Percentiles rank a stretch among this genome's conserved stretches.
phyloP scores from a whole-genome alignment of 2,888 invertebrate genomes.

The Saturnia pavonia region DNA sequence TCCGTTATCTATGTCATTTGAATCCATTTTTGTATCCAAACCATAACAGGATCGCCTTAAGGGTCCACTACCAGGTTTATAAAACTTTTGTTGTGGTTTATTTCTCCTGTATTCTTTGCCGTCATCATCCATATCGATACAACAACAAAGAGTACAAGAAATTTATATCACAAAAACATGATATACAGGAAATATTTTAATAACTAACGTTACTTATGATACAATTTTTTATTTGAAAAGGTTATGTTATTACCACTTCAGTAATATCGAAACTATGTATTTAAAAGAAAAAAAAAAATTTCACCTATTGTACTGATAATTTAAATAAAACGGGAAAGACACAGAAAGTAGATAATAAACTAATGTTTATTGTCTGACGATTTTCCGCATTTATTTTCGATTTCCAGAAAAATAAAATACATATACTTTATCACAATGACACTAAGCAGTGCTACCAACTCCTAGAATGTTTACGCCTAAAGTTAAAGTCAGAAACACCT shows the following conservation, averaged over 20 bases:
- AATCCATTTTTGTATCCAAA: conserved; percentile 81
- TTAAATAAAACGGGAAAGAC: conserved; percentile 4
- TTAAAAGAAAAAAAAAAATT: conserved; percentile 5
- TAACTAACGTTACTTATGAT: conserved; percentile 28
- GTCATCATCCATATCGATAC: conserved; percentile 78
- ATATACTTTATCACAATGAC: conserved; percentile 13
- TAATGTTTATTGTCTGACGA: neutral
- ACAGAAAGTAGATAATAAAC: neutral
- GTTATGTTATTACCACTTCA: conserved; percentile 59
- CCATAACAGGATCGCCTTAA: conserved; percentile 85
- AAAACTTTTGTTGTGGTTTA: conserved; percentile 87
- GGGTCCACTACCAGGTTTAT: conserved; percentile 89
- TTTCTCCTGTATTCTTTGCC: conserved; percentile 82
- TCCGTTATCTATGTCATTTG: conserved; percentile 58
- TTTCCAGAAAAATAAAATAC: conserved; percentile 4
- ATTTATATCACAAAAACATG: conserved; percentile 51
- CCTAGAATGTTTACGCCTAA: neutral
- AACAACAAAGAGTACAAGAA: conserved; percentile 49
- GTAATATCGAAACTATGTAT: conserved; percentile 28
- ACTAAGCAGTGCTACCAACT: neutral
- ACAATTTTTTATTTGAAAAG: conserved; percentile 45
- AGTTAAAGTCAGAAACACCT: too few relatives aligned
- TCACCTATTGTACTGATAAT: conserved; percentile 5
- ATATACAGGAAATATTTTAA: conserved; percentile 24
- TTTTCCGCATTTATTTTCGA: conserved; percentile 11